Evolutionary conservation across 2,113 vertebrate genomes (phyloP).

Genomic region (Eublepharis macularius): DNA sequence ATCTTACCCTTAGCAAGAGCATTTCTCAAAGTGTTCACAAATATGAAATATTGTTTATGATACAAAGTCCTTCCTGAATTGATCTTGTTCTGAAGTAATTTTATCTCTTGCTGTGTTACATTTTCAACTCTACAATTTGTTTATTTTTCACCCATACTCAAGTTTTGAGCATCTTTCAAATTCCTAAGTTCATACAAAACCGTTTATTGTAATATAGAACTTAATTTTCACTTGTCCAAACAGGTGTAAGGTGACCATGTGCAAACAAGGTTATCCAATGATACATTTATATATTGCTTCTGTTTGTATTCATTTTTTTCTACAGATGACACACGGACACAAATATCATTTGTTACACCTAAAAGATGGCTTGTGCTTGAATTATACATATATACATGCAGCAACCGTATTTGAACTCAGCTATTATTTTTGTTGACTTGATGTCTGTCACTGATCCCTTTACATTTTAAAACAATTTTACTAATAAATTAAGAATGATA

Average conservation of each 20-base stretch:
- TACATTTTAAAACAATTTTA: no score
- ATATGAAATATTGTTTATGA: neutral
- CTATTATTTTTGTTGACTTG: neutral
- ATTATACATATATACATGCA: neutral
- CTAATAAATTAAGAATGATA: no score
- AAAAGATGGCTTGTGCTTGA: neutral
- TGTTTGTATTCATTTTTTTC: neutral
- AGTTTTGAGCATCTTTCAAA: neutral
- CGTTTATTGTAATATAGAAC: neutral
- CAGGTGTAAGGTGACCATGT: neutral
- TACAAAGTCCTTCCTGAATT: neutral
- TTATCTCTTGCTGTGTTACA: neutral
- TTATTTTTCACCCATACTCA: neutral
- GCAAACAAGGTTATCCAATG: neutral
- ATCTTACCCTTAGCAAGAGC: neutral
- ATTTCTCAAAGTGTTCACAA: neutral
- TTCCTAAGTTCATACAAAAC: neutral
- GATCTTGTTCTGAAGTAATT: neutral
- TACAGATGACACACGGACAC: neutral
- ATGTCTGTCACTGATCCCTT: neutral
- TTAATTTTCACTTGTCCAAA: slow-evolving; percentile 17
- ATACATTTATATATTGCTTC: no score
- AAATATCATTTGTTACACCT: fast-evolving
- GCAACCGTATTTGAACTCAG: no score
- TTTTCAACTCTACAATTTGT: neutral